These are phyloP conservation scores for Pterois miles DNA, from an alignment of 2,797 vertebrate species.

Conservation along the genomic window DNA sequence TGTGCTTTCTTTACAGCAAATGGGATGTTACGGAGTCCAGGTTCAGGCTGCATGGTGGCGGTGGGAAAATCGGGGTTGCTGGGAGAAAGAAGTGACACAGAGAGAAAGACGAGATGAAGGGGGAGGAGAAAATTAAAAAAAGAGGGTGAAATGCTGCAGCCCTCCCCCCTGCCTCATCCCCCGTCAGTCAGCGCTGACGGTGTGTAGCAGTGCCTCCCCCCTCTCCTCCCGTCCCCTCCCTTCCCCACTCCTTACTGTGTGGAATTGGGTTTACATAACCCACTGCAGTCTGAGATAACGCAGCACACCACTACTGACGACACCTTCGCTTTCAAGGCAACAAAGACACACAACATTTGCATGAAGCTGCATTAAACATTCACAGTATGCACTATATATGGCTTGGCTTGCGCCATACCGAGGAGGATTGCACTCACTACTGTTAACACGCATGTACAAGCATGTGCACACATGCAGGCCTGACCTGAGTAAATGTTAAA, in stretches of 20 bases:
- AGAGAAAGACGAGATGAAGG: constrained; percentile 9
- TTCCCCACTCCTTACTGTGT: constrained; percentile 44
- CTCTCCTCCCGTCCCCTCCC: background rate
- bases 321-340: constrained; percentile 33
- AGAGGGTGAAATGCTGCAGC: constrained; percentile 70
- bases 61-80: background rate
- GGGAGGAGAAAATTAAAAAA: constrained; percentile 3
- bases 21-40: constrained; percentile 14
- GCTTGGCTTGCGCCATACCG: background rate
- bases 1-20: constrained; percentile 13
- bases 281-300: constrained; percentile 78
- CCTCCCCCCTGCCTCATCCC: constrained; percentile 57
- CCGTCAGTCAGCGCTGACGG: constrained; percentile 47
- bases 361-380: constrained; percentile 35
- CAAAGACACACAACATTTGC: constrained; percentile 26
- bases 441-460: background rate
- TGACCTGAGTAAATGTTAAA: background rate
- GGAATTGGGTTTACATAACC: constrained; percentile 75
- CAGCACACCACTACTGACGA: constrained; percentile 48
- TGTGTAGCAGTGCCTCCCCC: constrained; percentile 53
- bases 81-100: constrained; percentile 5
- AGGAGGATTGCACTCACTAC: background rate
- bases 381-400: constrained; percentile 23
- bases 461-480: background rate
- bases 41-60: background rate